Base-by-base conservation (phyloP, 2,797 vertebrate genomes). In the Spondyliosoma cantharus region DNA sequence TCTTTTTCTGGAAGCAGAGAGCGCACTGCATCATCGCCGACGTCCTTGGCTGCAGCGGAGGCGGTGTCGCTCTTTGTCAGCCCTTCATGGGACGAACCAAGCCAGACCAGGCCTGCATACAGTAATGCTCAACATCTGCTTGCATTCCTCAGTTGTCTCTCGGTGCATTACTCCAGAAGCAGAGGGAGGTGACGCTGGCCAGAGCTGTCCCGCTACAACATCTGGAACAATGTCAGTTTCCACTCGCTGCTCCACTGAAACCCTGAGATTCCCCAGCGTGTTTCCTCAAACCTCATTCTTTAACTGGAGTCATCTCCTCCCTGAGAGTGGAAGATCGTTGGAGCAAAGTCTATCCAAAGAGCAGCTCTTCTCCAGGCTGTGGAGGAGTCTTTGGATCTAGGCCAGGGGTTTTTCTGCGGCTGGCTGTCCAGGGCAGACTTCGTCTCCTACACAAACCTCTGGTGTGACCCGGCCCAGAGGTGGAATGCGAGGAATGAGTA, bases 101-200 rank as follows among this genome's bases (percentile, higher is more conserved):
- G 66, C 74, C 65, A 80, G 82, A 81, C 42, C 46, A 48, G 78
- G 79, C 76, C 86, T 54, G 57, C 56, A 24, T 75, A 46, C 62
- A 58, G 72, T 81, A 83, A 90, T 88, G 76, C 82, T 81, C 71
- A 87, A 92, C 87, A 93, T 90, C 83, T 92, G 91, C 82, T 74
- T 15, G 49, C 88, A 91, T 91, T 91, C 88, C 84, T 88, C 67
- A 63, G 24, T 62, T 62, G 77, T 81, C 85, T 89, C 72, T 68
- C 78, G 84, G 80, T 82, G 76, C 72, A 85, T 72, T 62, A 25
- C 69, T 88, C 78, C 74, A 83, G 78, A 76, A 88, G 81, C 71
- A 78, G 82, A 85, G 61, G 37, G 84, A 89, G 68, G 75, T 74
- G 72, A 86, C 37, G 59, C 63, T 63, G 80, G 83, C 81, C 88